Percentiles rank a stretch among this genome's conserved stretches.
Conservation (phyloP, 2,888 invertebrate genomes). For the Smittia sp. region DNA sequence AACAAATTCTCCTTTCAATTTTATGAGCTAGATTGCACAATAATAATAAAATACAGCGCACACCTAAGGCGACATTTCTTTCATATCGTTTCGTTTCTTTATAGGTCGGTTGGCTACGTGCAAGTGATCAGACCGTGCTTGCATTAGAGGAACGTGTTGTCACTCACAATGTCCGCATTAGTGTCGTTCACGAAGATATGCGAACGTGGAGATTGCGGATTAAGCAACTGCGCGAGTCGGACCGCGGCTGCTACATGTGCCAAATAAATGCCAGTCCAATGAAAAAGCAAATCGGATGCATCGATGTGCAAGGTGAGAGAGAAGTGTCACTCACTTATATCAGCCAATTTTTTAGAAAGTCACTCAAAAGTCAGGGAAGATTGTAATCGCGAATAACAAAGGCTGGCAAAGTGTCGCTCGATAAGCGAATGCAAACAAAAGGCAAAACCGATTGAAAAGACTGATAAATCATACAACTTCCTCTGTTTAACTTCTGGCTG, state of each 20-base stretch:
- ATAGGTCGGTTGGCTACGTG: conserved; percentile 86
- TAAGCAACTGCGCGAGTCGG: conserved; percentile 74
- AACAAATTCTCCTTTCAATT: conserved; percentile 1
- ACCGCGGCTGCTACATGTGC: conserved; percentile 85
- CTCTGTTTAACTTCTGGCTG: not conserved
- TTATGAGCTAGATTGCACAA: conserved; percentile 8
- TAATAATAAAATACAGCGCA: not conserved
- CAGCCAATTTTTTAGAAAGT: not conserved
- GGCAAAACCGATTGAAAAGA: not conserved
- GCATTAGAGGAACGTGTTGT: conserved; percentile 81
- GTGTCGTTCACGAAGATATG: conserved; percentile 76
- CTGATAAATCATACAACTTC: not conserved
- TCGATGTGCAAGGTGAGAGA: conserved; percentile 79
- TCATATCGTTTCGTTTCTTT: conserved; percentile 44
- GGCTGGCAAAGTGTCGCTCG: not conserved
- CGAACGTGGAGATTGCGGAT: conserved; percentile 85
- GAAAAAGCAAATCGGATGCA: conserved; percentile 83
- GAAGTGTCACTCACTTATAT: not conserved
- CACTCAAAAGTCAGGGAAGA: not conserved
- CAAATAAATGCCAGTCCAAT: conserved; percentile 86
- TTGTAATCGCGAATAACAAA: not conserved
- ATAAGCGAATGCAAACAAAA: not conserved
- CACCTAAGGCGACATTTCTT: not conserved
- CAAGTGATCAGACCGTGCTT: conserved; percentile 86
- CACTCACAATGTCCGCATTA: conserved; percentile 78